Evolutionary conservation across 1,140 invertebrate species (phyloP).

Genomic region (Drosophila guanche): DNA sequence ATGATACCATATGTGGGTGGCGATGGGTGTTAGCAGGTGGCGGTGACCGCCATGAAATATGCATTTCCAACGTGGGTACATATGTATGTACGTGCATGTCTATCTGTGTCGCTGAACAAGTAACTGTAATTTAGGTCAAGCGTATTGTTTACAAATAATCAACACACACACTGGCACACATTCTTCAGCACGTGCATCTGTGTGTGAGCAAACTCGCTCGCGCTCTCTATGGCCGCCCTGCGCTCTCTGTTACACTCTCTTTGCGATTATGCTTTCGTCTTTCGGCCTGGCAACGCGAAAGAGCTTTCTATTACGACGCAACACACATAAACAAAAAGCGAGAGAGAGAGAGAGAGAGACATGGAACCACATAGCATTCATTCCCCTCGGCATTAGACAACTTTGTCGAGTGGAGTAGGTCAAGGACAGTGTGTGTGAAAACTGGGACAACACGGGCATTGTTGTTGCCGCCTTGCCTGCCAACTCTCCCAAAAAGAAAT

Average conservation of each 20-base stretch:
- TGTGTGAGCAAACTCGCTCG: constrained; percentile 23
- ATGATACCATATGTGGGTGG: background rate
- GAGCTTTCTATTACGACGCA: constrained; percentile 77
- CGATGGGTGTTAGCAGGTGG: constrained; percentile 37
- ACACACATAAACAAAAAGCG: constrained; percentile 37
- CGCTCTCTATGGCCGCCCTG: constrained; percentile 40
- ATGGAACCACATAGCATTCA: constrained; percentile 25
- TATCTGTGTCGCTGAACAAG: constrained; percentile 71
- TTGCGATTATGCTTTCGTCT: constrained; percentile 56
- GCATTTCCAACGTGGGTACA: constrained; percentile 54
- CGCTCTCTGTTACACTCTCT: constrained; percentile 7
- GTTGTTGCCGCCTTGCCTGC: constrained; percentile 61
- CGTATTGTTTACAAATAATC: constrained; percentile 84
- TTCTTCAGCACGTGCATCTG: constrained; percentile 28
- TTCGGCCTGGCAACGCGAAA: constrained; percentile 64
- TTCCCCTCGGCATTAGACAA: constrained; percentile 70
- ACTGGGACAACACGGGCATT: constrained; percentile 80
- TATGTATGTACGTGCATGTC: constrained; percentile 22
- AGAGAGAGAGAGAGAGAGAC: constrained; percentile 38
- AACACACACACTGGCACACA: constrained; percentile 45
- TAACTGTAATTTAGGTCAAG: constrained; percentile 83
- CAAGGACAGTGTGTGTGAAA: constrained; percentile 83
- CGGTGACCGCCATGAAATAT: constrained; percentile 62
- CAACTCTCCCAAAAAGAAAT: constrained; percentile 62
- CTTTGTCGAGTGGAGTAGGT: constrained; percentile 83